phyloP scores from a whole-genome alignment of 2,888 invertebrate genomes.

The Lasioglossum villosulum region DNA sequence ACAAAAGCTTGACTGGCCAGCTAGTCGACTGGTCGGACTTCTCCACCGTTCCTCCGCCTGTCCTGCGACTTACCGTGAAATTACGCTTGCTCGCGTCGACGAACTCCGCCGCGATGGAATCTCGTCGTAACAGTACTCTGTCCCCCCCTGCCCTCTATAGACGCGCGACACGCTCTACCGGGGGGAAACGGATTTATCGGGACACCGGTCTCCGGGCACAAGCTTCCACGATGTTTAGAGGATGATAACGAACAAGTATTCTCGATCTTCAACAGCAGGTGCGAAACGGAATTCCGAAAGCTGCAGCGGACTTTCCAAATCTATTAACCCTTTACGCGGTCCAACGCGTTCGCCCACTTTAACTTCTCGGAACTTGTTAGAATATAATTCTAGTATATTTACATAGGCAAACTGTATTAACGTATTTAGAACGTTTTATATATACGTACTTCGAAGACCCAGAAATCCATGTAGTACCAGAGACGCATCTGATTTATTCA shows the following conservation, averaged over 20 bases:
- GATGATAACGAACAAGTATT: neutral
- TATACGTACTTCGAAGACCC: too few species aligned
- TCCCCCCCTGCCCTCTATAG: neutral
- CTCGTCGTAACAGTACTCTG: slow-evolving; percentile 55
- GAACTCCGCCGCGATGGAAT: slow-evolving; percentile 41
- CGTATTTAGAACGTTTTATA: too few species aligned
- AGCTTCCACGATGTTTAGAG: neutral
- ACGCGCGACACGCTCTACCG: slow-evolving; percentile 5
- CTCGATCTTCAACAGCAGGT: neutral
- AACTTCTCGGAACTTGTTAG: neutral
- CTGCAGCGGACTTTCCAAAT: neutral
- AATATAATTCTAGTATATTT: neutral
- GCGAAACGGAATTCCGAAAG: neutral
- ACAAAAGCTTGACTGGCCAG: neutral
- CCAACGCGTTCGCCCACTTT: neutral
- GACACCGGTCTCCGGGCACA: neutral
- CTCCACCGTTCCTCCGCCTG: slow-evolving; percentile 35
- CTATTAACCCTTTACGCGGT: neutral
- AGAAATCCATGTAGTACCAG: too few species aligned
- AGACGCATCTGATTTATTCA: too few species aligned
- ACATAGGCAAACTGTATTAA: too few species aligned
- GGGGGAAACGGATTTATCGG: slow-evolving; percentile 18
- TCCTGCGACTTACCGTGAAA: slow-evolving; percentile 55
- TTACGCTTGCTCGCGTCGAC: slow-evolving; percentile 25
- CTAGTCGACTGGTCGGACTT: slow-evolving; percentile 41